Evolutionary conservation across 2,797 vertebrate species (phyloP).

Genomic region (Perodicticus potto): DNA sequence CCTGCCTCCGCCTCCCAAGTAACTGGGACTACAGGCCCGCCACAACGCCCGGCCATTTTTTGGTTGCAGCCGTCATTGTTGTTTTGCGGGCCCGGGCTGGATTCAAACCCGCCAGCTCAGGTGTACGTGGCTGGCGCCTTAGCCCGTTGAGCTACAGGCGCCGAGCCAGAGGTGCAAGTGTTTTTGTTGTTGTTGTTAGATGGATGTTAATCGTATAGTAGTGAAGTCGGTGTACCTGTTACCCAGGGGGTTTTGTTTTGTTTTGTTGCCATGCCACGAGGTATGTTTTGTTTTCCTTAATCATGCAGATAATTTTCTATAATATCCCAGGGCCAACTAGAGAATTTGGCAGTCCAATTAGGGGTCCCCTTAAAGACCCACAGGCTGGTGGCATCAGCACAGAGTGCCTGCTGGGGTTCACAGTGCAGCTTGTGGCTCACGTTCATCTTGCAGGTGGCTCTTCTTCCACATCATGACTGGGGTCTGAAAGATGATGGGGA

Average conservation of each 20-base stretch:
- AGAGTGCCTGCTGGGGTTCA: slow-evolving; percentile 75
- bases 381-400: slow-evolving; percentile 65
- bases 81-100: no score
- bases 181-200: background rate
- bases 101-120: no score
- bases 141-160: no score
- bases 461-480: slow-evolving; percentile 71
- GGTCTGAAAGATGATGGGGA: slow-evolving; percentile 56
- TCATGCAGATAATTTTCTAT: slow-evolving; percentile 82
- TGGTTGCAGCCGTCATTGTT: no score
- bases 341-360: slow-evolving; percentile 74
- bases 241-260: background rate
- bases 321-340: slow-evolving; percentile 77
- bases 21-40: no score
- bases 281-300: slow-evolving; percentile 80
- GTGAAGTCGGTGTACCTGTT: background rate
- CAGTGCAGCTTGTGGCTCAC: slow-evolving; percentile 76
- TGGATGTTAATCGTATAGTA: background rate
- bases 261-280: slow-evolving; percentile 69
- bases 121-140: no score
- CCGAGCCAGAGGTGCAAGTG: no score
- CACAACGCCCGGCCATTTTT: no score
- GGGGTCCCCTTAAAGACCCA: slow-evolving; percentile 59
- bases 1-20: no score
- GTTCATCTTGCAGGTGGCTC: slow-evolving; percentile 79